Conservation (phyloP, 2,888 invertebrate species). For the Hypercompe scribonia region DNA sequence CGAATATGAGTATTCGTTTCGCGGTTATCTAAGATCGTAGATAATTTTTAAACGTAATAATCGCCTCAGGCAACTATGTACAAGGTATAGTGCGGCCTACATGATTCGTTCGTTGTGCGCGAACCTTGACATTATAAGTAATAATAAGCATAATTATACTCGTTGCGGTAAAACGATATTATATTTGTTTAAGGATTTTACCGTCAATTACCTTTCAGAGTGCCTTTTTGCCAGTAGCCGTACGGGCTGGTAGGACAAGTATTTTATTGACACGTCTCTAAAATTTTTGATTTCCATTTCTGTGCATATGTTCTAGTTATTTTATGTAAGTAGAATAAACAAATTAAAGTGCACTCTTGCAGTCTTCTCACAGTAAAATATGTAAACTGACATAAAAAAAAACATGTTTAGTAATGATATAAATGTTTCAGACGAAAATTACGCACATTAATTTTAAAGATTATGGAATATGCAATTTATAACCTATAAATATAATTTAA, state of each 20-base stretch:
- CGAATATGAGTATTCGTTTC: constrained; percentile 3
- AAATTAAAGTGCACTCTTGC: background rate
- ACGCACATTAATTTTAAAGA: too few relatives aligned
- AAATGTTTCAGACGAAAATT: too few relatives aligned
- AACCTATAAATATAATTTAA: too few relatives aligned
- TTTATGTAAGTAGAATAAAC: background rate
- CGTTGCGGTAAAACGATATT: constrained; percentile 12
- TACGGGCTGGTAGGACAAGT: background rate
- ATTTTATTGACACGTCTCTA: background rate
- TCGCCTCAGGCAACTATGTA: constrained; percentile 4
- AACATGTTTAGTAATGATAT: too few relatives aligned
- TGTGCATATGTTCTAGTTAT: too few relatives aligned
- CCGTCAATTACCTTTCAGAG: background rate
- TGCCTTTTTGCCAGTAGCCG: background rate
- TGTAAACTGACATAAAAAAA: too few relatives aligned
- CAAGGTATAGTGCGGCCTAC: constrained; percentile 12
- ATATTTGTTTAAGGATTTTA: constrained; percentile 12
- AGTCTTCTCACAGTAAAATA: too few relatives aligned
- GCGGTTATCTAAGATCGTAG: constrained; percentile 13
- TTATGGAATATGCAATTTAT: too few relatives aligned
- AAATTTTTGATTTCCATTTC: too few relatives aligned
- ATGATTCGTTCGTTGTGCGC: constrained; percentile 5
- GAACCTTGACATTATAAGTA: constrained; percentile 25
- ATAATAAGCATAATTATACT: constrained; percentile 10
- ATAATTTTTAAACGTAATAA: constrained; percentile 16